Evolutionary conservation across 2,888 invertebrate genomes (phyloP).

Genomic region (Electrophaes corylata): DNA sequence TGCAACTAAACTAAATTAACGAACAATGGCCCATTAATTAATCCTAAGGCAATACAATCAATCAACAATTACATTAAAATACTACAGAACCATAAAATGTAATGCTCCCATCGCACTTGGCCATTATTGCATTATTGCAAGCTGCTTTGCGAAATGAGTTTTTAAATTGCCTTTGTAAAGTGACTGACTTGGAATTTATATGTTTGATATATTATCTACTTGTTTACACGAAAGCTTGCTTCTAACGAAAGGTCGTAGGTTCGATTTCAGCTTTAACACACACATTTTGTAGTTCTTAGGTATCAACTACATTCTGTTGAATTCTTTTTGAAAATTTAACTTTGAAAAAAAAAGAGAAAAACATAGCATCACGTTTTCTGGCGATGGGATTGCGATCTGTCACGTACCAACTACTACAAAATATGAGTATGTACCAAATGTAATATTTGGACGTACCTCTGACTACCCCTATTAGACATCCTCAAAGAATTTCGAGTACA

Average conservation of each 20-base stretch:
- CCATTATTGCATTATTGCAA: slow-evolving; percentile 44
- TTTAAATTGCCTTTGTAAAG: slow-evolving; percentile 47
- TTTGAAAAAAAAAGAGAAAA: too few species aligned
- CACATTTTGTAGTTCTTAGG: too few species aligned
- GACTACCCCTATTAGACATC: too few species aligned
- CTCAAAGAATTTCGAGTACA: too few species aligned
- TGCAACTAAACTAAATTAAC: slow-evolving; percentile 17
- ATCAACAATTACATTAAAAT: slow-evolving; percentile 36
- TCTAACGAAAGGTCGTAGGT: not conserved
- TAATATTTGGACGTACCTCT: too few species aligned
- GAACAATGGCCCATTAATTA: slow-evolving; percentile 28
- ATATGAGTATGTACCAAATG: too few species aligned
- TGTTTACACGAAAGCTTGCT: not conserved
- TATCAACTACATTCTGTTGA: too few species aligned
- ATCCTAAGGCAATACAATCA: slow-evolving; percentile 20
- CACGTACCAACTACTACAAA: too few species aligned
- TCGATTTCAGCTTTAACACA: not conserved
- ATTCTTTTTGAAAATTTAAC: too few species aligned
- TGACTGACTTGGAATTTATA: slow-evolving; percentile 25
- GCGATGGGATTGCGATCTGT: too few species aligned
- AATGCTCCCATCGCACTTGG: slow-evolving; percentile 31
- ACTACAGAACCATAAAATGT: slow-evolving; percentile 41
- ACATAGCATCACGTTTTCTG: too few species aligned
- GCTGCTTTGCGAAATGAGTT: slow-evolving; percentile 53
- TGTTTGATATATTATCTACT: slow-evolving; percentile 7